Conservation (phyloP, 1,140 invertebrate species). For the Belonocnema kinseyi region DNA sequence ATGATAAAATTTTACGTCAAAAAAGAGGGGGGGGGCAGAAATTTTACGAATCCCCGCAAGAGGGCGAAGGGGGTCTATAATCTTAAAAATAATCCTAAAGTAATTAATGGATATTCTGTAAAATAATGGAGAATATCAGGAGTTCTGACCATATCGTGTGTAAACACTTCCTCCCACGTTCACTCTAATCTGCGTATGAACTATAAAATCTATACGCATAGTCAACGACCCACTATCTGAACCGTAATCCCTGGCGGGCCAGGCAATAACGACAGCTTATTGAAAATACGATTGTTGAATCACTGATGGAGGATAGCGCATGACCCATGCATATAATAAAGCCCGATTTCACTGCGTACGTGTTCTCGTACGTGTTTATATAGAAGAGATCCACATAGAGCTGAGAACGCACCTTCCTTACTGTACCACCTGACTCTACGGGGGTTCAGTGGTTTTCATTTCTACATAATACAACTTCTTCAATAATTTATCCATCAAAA, state of each 20-base stretch:
- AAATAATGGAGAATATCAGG: neutral
- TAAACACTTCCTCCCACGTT: constrained; percentile 15
- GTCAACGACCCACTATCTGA: constrained; percentile 37
- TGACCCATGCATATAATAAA: constrained; percentile 56
- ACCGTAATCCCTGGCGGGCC: constrained; percentile 37
- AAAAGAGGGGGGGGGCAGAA: too few relatives aligned
- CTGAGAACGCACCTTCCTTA: constrained; percentile 53
- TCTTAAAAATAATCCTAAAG: too few relatives aligned
- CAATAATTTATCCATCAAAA: neutral
- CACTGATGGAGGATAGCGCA: constrained; percentile 60
- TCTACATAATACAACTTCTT: neutral
- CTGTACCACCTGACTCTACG: constrained; percentile 59
- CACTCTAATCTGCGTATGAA: constrained; percentile 1
- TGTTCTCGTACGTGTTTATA: constrained; percentile 24
- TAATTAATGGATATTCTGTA: too few relatives aligned
- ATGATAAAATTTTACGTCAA: too few relatives aligned
- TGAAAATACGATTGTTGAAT: constrained; percentile 64
- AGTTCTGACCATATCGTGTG: neutral
- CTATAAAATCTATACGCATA: constrained; percentile 22
- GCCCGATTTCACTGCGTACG: constrained; percentile 40
- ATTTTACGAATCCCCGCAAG: too few relatives aligned
- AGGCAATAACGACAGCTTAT: constrained; percentile 58
- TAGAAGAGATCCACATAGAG: constrained; percentile 43
- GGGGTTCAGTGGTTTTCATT: constrained; percentile 65
- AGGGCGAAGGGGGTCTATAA: too few relatives aligned